Percentiles rank a stretch among this genome's conserved stretches.
These are phyloP conservation scores for Patiria pectinifera DNA, from an alignment of 53 echinoderm and acorn worm genomes.

Conservation along the genomic window DNA sequence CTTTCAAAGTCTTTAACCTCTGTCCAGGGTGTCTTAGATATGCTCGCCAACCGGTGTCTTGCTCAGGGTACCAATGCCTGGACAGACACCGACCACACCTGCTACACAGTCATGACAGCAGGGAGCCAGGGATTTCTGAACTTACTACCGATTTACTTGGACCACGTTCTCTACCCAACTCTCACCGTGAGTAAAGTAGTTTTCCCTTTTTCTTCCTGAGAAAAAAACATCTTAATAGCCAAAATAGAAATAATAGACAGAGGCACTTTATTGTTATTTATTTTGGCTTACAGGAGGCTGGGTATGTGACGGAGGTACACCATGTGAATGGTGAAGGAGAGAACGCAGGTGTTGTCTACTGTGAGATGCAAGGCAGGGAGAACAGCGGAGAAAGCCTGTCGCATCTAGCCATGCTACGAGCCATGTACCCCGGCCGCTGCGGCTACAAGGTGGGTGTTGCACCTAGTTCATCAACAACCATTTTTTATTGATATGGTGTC, in stretches of 20 bases:
- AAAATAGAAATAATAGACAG: not conserved
- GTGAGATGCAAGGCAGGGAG: slow-evolving; percentile 98
- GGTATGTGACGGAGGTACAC: slow-evolving; percentile 94
- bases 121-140: slow-evolving; percentile 93
- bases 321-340: slow-evolving; percentile 97
- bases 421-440: slow-evolving; percentile 96
- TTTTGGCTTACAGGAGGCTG: slow-evolving; percentile 76
- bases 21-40: slow-evolving; percentile 87
- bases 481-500: too few species aligned
- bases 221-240: not conserved
- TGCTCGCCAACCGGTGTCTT: slow-evolving; percentile 94
- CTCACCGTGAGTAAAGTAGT: slow-evolving; percentile 75
- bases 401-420: slow-evolving; percentile 89
- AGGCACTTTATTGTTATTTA: not conserved
- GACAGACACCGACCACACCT: slow-evolving; percentile 99
- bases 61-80: slow-evolving; percentile 99
- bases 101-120: slow-evolving; percentile 96
- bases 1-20: not conserved
- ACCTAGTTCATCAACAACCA: not conserved
- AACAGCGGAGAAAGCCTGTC: slow-evolving; percentile 88
- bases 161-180: slow-evolving; percentile 96
- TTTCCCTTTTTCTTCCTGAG: not conserved
- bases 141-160: slow-evolving; percentile 93
- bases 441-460: slow-evolving; percentile 89
- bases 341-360: slow-evolving; percentile 97